Evolutionary conservation across 2,888 invertebrate genomes (phyloP), one percentile per base, ranked within the genome.

Genomic region (Yponomeuta cagnagella): DNA sequence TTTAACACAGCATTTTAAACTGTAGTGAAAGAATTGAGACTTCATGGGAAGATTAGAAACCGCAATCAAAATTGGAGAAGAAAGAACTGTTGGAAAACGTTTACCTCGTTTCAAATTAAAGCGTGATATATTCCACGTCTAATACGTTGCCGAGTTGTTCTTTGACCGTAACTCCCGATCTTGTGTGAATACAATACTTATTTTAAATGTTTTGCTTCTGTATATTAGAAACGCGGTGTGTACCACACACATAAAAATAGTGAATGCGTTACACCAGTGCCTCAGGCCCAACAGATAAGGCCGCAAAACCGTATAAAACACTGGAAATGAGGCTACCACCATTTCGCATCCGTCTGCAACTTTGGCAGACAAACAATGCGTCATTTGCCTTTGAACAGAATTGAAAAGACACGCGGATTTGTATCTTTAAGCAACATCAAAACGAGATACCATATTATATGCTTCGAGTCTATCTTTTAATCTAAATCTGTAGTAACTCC

Each of bases 261-360:
- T n/a, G 48, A 48, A 30, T 58, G 15, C 12, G 15, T 15, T 58
- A 15, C 52, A 15, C 52, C 15, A 15, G 15, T 58, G 31, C 10
- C 33, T 33, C 65, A 31, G 65, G 31, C 30, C 65, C 31, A 30
- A 10, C 65, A 30, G 65, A 31, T 68, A 68, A 68, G 48, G 48
- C 12, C 68, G 43, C 48, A 43, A 68, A 48, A 48, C 12, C 68
- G 37, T 12, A 68, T 37, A 68, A 68, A 23, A 15, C n/a, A 48
- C 33, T 68, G 15, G 48, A 23, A 68, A 68, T 48, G 48, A 48
- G 65, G 65, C 31, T 68, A 30, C 33, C 33, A 58, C 58, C 31
- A 31, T 63, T 69, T 69, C n/a, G 58, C 69, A 58, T 69, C 12
- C 33, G 58, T 58, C 63, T 58, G 58, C 43, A 30, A 69, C 52